phyloP scores from a whole-genome alignment of 2,797 vertebrate genomes.

The Acanthurus tractus region DNA sequence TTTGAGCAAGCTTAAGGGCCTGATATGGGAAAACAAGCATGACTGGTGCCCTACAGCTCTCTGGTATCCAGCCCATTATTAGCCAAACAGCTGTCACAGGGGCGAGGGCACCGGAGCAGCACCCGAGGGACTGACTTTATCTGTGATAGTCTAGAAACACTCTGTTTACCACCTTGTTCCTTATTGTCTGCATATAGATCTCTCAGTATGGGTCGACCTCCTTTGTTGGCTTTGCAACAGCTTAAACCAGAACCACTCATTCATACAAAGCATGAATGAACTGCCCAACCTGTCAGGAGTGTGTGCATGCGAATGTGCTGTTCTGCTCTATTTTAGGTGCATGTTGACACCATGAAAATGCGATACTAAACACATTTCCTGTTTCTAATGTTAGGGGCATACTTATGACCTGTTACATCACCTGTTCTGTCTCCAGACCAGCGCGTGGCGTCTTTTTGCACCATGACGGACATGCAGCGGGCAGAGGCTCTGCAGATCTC shows the following conservation, averaged over 20 bases:
- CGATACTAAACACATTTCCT: slow-evolving; percentile 22
- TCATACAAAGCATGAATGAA: slow-evolving; percentile 61
- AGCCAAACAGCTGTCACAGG: slow-evolving; percentile 75
- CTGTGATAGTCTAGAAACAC: slow-evolving; percentile 41
- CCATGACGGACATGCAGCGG: slow-evolving; percentile 93
- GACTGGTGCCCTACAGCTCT: slow-evolving; percentile 64
- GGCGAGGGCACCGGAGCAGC: slow-evolving; percentile 58
- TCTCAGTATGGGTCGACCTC: slow-evolving; percentile 6
- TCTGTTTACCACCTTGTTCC: slow-evolving; percentile 62
- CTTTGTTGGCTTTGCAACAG: slow-evolving; percentile 19
- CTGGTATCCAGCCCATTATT: slow-evolving; percentile 51
- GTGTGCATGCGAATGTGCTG: slow-evolving; percentile 45
- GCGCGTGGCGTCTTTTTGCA: slow-evolving; percentile 94
- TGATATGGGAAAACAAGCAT: slow-evolving; percentile 73
- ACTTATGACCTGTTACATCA: slow-evolving; percentile 41
- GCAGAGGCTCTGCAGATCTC: slow-evolving; percentile 89
- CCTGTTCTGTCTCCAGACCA: slow-evolving; percentile 88
- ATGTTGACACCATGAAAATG: slow-evolving; percentile 24
- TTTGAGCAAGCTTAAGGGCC: slow-evolving; percentile 73
- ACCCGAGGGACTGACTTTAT: slow-evolving; percentile 57
- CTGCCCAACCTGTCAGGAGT: slow-evolving; percentile 42
- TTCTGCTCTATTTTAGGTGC: slow-evolving; percentile 44
- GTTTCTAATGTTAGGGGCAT: slow-evolving; percentile 20
- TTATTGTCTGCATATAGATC: slow-evolving; percentile 39
- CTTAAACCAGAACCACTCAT: slow-evolving; percentile 42